Base-by-base conservation (phyloP, 2,797 vertebrate genomes). In the Epinephelus malabaricus region DNA sequence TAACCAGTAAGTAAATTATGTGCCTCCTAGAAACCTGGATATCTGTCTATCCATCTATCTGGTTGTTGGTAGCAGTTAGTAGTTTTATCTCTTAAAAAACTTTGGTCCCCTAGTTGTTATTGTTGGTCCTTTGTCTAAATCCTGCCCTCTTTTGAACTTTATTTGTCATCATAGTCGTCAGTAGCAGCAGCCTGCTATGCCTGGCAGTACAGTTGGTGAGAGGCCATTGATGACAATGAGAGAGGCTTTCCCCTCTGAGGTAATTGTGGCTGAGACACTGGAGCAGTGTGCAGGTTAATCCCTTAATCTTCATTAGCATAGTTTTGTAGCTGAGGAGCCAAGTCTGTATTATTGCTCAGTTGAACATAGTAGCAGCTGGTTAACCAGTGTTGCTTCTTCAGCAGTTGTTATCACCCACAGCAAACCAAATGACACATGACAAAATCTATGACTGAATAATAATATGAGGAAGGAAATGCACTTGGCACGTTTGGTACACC, bases 271-370 rank as follows among this genome's bases (percentile, higher is more conserved):
- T 66, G 59, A 85, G 88, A 86, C 84, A 81, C 50, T 79, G 71
- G 80, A 76, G 47, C 82, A 77, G 61, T 79, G 82, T 75, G 65
- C 77, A 82, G 79, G 73, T 88, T 84, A 89, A 91, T 88, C 79
- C 71, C 30, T 58, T 92, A 90, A 92, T 88, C 89, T 82, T 81
- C 71, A 85, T 90, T 81, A 83, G 82, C 64, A 73, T 78, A 79
- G 76, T 87, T 84, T 81, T 65, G 69, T 82, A 83, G 88, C 69
- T 14, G 45, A 60, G 81, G 76, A 76, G 70, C 73, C 72, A 51
- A 58, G 70, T 69, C 73, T 51, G 60, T 60, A 47, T 58, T 25
- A 72, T 53, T 56, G 50, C 70, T 73, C 40, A 50, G 65, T 65
- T 81, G 69, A 80, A 49, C 62, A 30, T n/a, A 25, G 53, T 30